Base-by-base conservation (phyloP, 2,797 vertebrate genomes). In the Iguana delicatissima region DNA sequence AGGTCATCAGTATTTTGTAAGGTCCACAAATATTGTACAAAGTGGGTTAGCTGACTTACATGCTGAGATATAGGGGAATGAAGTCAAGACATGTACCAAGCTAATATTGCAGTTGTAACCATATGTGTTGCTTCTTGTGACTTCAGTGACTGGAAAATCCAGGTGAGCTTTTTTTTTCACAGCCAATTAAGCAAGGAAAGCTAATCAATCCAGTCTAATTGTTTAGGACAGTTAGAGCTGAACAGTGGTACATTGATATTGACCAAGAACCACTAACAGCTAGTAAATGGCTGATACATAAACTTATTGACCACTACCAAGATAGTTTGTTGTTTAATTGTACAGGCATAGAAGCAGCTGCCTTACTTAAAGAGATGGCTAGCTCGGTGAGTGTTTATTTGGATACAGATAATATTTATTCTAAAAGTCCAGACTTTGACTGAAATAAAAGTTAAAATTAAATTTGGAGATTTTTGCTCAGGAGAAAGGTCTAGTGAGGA, bases 121-220 rank as follows among this genome's bases (percentile, higher is more conserved):
- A 62, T 35, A 72, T 57, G 13, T 46, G 55, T 9, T 76, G n/a
- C n/a, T 82, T 6, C 46, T 73, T 85, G 22, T 42, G 42, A 87
- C n/a, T 62, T 82, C 10, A 18, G 6, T 67, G 46, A 69, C 29
- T 84, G 42, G 22, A 20, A 87, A 79, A 91, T 35, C 35, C 73
- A 79, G 46, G 59, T 77, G n/a, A 10, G 35, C 29, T 76, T 42
- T 69, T 32, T 14, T 80, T 59, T 4, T 4, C 76, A 35, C 42
- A 67, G 35, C 59, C 62, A 88, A 91, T 91, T 91, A 87, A 35
- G 86, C 52, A 84, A 88, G 46, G 80, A 84, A 91, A 91, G 81
- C 72, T 84, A 91, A 91, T 88, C 86, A 88, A 91, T 91, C 64
- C 22, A 22, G 24, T 55, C 73, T 84, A 88, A 91, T 88, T 84